Evolutionary conservation across 2,113 vertebrate species (phyloP), one percentile per base, ranked within the genome.

Genomic region (Amazona guildingii): DNA sequence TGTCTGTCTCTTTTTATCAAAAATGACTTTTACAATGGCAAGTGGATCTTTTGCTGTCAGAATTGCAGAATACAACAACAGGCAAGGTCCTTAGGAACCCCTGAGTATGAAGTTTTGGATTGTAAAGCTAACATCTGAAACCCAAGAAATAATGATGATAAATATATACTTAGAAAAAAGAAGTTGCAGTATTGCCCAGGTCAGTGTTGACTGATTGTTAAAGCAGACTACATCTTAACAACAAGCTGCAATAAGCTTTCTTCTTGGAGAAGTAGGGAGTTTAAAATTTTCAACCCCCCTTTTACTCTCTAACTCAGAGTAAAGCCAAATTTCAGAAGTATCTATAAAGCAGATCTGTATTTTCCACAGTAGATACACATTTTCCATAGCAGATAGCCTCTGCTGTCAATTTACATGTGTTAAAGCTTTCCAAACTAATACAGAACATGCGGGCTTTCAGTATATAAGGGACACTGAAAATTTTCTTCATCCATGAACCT

Each of bases 1-100:
- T 75, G 37, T 62, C 86, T 90, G 41, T 80, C 80, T 94, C 68
- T 74, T 92, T 83, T 94, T 64, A 85, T 86, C 80, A 92, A 72
- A 89, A 74, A 43, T 13, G 5, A 70, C 80, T 92, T 85, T 87
- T 76, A 77, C 44, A 83, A 77, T 80, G 76, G 66, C 69, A 96
- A 92, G 64, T 17, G 21, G 59, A 67, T 95, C 74, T 95, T 96
- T 72, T 49, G 69, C 90, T 97, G 94, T 96, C 96, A 94, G 51
- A 91, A 96, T 59, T 64, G 37, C 0, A 1, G 62, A 79, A 73
- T 29, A 19, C 51, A 54, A 89, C 67, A 94, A 84, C 49, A 92
- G 63, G 44, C 63, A 59, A 80, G 77, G 93, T 96, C 69, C 94
- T 68, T 24, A 63, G 46, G 70, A 88, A 66, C 46, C 33, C 46